phyloP scores from a whole-genome alignment of 2,113 vertebrate species.

The Corythornis madagascariensis region DNA sequence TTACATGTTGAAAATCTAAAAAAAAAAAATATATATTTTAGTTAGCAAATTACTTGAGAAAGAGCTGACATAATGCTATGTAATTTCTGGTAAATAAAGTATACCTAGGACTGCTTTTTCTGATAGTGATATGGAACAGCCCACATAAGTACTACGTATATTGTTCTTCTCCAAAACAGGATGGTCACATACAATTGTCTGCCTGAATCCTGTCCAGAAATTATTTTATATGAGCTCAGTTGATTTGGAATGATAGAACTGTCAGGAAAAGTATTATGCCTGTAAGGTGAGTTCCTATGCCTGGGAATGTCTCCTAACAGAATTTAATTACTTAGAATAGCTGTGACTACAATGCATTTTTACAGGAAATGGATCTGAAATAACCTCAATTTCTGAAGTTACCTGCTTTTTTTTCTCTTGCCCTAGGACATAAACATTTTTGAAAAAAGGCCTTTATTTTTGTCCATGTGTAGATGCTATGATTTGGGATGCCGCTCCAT shows the following conservation, averaged over 20 bases:
- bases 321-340: not conserved
- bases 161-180: not conserved
- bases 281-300: not conserved
- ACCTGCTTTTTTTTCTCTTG: not conserved
- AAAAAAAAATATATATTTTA: not conserved
- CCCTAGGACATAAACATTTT: not conserved
- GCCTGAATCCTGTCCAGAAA: not conserved
- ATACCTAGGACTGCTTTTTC: not conserved
- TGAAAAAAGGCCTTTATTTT: not conserved
- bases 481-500: not conserved
- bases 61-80: not conserved
- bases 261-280: not conserved
- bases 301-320: rapidly evolving
- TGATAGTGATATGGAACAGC: not conserved
- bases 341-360: not conserved
- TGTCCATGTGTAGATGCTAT: not conserved
- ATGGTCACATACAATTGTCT: not conserved
- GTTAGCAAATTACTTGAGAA: not conserved
- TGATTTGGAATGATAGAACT: not conserved
- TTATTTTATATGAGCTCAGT: not conserved
- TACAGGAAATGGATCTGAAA: not conserved
- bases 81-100: not conserved
- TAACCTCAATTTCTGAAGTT: not conserved
- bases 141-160: not conserved
- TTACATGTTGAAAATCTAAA: not conserved